These are phyloP conservation scores for Chironomus tentans DNA, from an alignment of 2,888 invertebrate species.

Conservation along the genomic window DNA sequence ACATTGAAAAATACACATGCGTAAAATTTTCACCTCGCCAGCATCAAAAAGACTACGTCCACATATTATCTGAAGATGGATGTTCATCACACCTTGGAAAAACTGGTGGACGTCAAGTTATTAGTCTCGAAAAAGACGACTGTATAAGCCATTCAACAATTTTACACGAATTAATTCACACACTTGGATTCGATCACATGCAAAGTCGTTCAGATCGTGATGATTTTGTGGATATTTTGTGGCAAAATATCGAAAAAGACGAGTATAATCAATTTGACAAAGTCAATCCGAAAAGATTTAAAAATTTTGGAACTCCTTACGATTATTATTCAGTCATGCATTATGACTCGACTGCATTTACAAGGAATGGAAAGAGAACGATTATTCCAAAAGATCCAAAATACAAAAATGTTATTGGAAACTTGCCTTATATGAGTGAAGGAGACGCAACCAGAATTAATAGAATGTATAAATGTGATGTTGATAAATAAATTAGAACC, in stretches of 20 bases:
- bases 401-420: background rate
- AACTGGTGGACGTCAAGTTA: background rate
- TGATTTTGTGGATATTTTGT: background rate
- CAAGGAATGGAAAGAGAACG: background rate
- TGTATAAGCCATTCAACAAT: background rate
- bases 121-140: background rate
- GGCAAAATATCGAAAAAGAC: background rate
- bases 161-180: background rate
- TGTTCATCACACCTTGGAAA: conserved; percentile 14
- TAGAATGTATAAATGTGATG: background rate
- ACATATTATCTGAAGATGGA: background rate
- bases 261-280: background rate
- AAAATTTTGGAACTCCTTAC: conserved; percentile 2
- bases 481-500: too few species aligned
- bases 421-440: background rate
- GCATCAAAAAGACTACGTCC: background rate
- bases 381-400: background rate
- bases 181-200: conserved; percentile 14
- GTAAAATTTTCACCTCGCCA: background rate
- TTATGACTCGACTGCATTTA: background rate
- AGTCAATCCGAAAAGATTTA: background rate
- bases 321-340: background rate
- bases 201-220: conserved; percentile 9
- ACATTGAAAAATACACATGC: conserved; percentile 1
- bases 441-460: conserved; percentile 9